These are phyloP conservation scores for Napeogenes sylphis DNA, from an alignment of 2,888 invertebrate genomes.

Conservation along the genomic window DNA sequence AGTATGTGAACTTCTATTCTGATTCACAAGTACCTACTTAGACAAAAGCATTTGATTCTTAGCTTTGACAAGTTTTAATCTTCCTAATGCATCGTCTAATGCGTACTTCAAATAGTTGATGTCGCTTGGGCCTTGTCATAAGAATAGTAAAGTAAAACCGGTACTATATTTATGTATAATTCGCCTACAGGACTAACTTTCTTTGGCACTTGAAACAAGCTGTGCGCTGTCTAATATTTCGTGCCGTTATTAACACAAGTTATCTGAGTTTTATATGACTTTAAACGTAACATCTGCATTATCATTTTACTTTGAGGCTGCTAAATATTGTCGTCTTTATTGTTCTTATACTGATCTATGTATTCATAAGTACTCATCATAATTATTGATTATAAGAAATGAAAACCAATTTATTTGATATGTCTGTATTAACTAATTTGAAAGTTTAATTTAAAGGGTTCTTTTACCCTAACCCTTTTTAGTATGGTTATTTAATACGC, in stretches of 20 bases:
- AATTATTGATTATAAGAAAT: too few species aligned
- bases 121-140: background rate
- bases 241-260: slow-evolving; percentile 21
- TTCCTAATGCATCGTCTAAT: slow-evolving; percentile 69
- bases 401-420: too few species aligned
- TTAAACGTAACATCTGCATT: slow-evolving; percentile 22
- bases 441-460: too few species aligned
- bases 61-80: slow-evolving; percentile 73
- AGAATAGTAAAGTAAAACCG: slow-evolving; percentile 23
- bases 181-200: slow-evolving; percentile 33
- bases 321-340: too few species aligned
- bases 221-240: slow-evolving; percentile 35
- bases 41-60: slow-evolving; percentile 48
- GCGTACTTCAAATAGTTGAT: slow-evolving; percentile 43
- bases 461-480: too few species aligned
- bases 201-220: slow-evolving; percentile 34
- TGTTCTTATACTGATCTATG: too few species aligned
- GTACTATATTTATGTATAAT: slow-evolving; percentile 47
- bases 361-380: too few species aligned
- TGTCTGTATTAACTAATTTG: too few species aligned
- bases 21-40: slow-evolving; percentile 19
- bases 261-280: slow-evolving; percentile 21
- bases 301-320: slow-evolving; percentile 6
- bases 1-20: slow-evolving; percentile 19
- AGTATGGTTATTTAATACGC: too few species aligned